A percentile compares a stretch with the other conserved stretches of the same genome.
phyloP scores from a whole-genome alignment of 2,113 vertebrate genomes.

The Sturnus vulgaris region DNA sequence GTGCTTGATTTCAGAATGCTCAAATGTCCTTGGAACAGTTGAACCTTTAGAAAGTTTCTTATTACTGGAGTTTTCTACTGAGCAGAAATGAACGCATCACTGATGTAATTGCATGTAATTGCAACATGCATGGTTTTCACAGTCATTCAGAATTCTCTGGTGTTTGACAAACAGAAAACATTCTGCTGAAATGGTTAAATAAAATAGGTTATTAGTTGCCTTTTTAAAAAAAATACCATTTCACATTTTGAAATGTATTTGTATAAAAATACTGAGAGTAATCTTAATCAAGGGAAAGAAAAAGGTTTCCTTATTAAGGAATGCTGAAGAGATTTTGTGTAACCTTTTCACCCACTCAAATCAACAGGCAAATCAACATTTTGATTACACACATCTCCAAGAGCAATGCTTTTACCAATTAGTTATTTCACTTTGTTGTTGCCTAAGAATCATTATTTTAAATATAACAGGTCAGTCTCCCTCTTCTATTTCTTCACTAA shows the following conservation, averaged over 20 bases:
- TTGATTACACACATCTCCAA: rapidly evolving
- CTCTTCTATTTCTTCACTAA: not conserved
- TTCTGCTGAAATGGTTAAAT: not conserved
- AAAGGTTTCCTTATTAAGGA: not conserved
- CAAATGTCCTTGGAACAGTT: not conserved
- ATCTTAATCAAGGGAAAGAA: not conserved
- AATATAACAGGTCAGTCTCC: not conserved
- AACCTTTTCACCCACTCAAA: not conserved
- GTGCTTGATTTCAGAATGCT: not conserved
- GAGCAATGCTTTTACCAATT: not conserved
- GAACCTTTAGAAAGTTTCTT: not conserved
- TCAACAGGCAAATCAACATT: not conserved
- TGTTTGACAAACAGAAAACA: not conserved
- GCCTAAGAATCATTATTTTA: not conserved
- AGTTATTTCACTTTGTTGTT: not conserved
- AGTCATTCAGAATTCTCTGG: not conserved
- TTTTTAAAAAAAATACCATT: not conserved
- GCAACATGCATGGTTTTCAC: not conserved
- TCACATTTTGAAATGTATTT: not conserved
- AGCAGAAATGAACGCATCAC: not conserved
- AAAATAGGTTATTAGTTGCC: not conserved
- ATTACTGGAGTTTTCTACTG: not conserved
- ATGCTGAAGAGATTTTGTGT: not conserved
- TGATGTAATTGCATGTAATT: not conserved
- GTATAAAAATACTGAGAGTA: not conserved